Evolutionary conservation across 2,888 invertebrate species (phyloP), one percentile per base, ranked within the genome.

Genomic region (Orthosia cruda): DNA sequence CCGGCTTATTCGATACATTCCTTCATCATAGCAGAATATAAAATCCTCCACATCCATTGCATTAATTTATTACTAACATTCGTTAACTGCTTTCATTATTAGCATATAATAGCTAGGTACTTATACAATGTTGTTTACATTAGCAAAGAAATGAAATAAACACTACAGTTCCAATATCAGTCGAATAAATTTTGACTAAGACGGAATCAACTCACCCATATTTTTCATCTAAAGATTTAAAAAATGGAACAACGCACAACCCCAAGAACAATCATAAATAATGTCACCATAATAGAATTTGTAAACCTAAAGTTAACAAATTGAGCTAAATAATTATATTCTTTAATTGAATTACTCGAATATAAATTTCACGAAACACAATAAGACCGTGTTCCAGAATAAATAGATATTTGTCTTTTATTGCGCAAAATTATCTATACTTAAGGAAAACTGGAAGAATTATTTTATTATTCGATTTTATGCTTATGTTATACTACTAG

Each of bases 231-330:
- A 90, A 90, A 90, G 84, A 85, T 89, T 92, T 91, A 90, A 80
- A 91, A 90, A 92, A 90, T 91, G 91, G 88, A 93, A 91, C 87
- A 94, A 93, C 92, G 91, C 96, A 96, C 96, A 96, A 96, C 96
- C 95, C 89, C 91, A 88, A 91, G 91, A 93, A 91, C 90, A 85
- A 92, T 92, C 89, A 90, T 88, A 81, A 74, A 84, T 86, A 90
- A 91, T 90, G 87, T 90, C 81, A 89, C 88, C 89, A 85, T 90
- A 87, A 91, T 93, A 93, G 74, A 93, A 93, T 94, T 93, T 93
- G 91, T 91, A 87, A 94, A 95, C 92, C 89, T 93, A 94, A 94
- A 93, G 91, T 92, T 89, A 95, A 94, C 94, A 93, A 92, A 94
- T 95, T 95, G 95, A 95, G 93, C 94, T 95, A 94, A 93, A 93